Percentiles rank a stretch among this genome's conserved stretches.
Conservation (phyloP, 2,888 invertebrate genomes). For the Rhyacophila evoluta region DNA sequence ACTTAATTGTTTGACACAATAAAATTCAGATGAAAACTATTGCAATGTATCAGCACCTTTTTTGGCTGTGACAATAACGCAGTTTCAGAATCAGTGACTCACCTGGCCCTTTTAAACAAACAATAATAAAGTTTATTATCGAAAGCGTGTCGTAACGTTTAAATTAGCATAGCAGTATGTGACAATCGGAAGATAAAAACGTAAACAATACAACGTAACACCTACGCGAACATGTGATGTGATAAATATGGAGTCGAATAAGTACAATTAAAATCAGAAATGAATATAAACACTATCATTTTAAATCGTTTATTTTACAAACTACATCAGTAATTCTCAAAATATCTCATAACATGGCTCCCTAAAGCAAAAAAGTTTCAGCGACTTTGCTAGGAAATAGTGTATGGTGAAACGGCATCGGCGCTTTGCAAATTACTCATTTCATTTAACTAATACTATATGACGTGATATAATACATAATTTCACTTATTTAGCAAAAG, state of each 20-base stretch:
- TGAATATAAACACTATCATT: background rate
- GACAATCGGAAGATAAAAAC: background rate
- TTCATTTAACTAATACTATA: no score
- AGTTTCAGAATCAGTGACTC: background rate
- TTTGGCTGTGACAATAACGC: background rate
- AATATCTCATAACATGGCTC: no score
- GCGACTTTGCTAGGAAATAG: no score
- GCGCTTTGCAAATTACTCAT: no score
- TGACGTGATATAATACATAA: no score
- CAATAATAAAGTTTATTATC: background rate
- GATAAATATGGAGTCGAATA: background rate
- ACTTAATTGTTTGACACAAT: background rate
- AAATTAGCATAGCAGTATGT: background rate
- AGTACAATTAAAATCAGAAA: background rate
- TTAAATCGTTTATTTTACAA: background rate
- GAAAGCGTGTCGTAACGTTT: background rate
- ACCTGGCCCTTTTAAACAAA: background rate
- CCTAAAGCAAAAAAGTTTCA: no score
- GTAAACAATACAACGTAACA: conserved; percentile 7
- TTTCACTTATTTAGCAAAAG: no score
- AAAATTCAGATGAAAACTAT: background rate
- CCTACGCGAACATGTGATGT: background rate
- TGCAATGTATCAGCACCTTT: background rate
- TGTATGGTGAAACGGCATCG: no score
- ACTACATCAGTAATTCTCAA: no score